phyloP scores from a whole-genome alignment of 1,140 invertebrate genomes.

The Danaus melanippus region DNA sequence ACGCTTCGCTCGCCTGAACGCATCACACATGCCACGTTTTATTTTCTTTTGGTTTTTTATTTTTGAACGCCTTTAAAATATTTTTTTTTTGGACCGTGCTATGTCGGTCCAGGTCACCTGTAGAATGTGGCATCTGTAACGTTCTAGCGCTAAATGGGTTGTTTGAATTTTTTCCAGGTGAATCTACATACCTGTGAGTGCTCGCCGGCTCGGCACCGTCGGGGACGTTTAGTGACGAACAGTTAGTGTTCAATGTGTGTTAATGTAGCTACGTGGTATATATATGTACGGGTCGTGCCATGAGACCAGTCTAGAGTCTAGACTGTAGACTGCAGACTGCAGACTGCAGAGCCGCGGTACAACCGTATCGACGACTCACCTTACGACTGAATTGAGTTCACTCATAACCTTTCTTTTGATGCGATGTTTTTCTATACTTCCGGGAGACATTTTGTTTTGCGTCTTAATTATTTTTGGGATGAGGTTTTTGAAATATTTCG shows the following conservation, averaged over 20 bases:
- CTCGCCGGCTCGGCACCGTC: constrained; percentile 33
- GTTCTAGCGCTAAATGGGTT: constrained; percentile 39
- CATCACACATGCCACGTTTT: constrained; percentile 53
- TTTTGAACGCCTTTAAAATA: constrained; percentile 35
- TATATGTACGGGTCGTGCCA: constrained; percentile 48
- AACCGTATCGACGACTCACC: too few relatives aligned
- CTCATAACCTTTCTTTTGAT: neutral
- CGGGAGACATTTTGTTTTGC: neutral
- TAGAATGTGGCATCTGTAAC: constrained; percentile 18
- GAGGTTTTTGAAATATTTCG: neutral
- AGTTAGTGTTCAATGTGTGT: constrained; percentile 61
- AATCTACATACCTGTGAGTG: constrained; percentile 72
- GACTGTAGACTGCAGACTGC: too few relatives aligned
- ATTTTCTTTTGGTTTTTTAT: constrained; percentile 10
- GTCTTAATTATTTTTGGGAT: neutral
- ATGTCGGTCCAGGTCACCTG: too few relatives aligned
- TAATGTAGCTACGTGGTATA: constrained; percentile 48
- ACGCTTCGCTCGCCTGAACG: constrained; percentile 44
- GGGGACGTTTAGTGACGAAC: constrained; percentile 39
- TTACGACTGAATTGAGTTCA: constrained; percentile 19
- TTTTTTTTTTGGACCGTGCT: too few relatives aligned
- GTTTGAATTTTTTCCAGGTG: constrained; percentile 67
- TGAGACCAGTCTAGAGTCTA: too few relatives aligned
- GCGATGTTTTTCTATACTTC: neutral
- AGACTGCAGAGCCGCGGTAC: too few relatives aligned